Evolutionary conservation across 2,797 vertebrate species (phyloP), one percentile per base, ranked within the genome.

Genomic region (Myioborus melanocephalus): DNA sequence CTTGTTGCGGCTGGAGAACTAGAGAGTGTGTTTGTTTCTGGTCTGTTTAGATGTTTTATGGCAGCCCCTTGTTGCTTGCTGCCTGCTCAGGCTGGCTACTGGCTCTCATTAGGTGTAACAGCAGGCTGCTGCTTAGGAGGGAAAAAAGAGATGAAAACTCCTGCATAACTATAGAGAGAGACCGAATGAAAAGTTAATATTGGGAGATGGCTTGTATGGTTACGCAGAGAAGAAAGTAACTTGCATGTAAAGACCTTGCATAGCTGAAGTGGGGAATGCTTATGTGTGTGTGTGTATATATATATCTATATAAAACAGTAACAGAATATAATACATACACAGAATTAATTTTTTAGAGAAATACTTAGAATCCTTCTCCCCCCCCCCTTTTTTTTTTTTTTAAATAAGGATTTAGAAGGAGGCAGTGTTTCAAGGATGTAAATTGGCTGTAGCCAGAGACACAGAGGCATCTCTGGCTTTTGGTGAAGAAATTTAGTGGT

Each of bases 1-100:
- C 91, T 95, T 82, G 92, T 96, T 84, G 83, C 75, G 27, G 37
- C 95, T 97, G 39, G 85, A 93, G 79, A 87, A 87, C 90, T 72
- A 63, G 91, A 66, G 66, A 68, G 76, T 3, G 2, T 89, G 90
- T 91, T 96, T 97, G 85, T 94, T 96, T 94, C 88, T 90, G 86
- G 71, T 78, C 43, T 82, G 70, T 70, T 91, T 88, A 93, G 75
- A 92, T 87, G 90, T 89, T 93, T 95, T 91, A 94, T 91, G 85
- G 85, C 95, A 93, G 87, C 64, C 60, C 24, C 5, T 86, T 88
- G 94, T 56, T 93, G 77, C 86, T 70, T 0, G 0, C 92, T 37
- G 87, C 76, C 84, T 66, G 81, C 81, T 60, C 43, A 13, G 75
- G 44, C 87, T 37, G 78, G 70, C 91, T 89, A 14, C 83, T 69